Conservation (phyloP, 2,113 vertebrate genomes). For the Ivindomyrus marchei region DNA sequence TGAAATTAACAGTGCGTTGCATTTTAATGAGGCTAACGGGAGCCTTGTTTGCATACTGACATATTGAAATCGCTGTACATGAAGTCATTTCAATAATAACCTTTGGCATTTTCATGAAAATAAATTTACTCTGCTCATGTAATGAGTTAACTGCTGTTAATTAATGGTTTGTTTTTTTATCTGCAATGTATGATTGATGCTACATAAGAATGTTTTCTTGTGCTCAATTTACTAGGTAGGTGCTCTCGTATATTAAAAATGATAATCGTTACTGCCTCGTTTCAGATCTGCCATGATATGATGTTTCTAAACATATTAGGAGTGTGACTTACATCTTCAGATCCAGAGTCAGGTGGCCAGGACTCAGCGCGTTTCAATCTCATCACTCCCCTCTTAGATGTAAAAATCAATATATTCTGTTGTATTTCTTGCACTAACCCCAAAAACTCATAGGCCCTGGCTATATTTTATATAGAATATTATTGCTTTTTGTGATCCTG, state of each 20-base stretch:
- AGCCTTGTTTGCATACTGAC: constrained; percentile 29
- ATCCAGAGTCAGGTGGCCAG: neutral
- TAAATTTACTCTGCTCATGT: constrained; percentile 1
- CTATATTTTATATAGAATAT: neutral
- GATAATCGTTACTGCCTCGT: neutral
- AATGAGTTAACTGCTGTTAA: constrained; percentile 12
- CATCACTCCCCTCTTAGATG: neutral
- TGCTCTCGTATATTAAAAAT: neutral
- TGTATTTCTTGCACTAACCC: neutral
- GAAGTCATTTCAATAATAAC: constrained; percentile 16
- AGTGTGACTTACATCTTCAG: neutral
- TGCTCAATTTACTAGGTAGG: neutral
- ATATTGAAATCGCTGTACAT: constrained; percentile 21
- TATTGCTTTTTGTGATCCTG: neutral
- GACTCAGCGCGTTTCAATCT: neutral
- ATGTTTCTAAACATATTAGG: neutral
- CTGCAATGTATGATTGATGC: neutral
- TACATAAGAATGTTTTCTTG: neutral
- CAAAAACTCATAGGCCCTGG: neutral
- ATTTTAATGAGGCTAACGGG: constrained; percentile 43
- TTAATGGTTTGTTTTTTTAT: constrained; percentile 13
- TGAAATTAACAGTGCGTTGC: constrained; percentile 38
- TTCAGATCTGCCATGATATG: neutral
- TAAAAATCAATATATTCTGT: neutral
- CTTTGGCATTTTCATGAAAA: constrained; percentile 12